These are phyloP conservation scores for Scleropages formosus DNA, from an alignment of 2,797 vertebrate genomes.

Conservation along the genomic window DNA sequence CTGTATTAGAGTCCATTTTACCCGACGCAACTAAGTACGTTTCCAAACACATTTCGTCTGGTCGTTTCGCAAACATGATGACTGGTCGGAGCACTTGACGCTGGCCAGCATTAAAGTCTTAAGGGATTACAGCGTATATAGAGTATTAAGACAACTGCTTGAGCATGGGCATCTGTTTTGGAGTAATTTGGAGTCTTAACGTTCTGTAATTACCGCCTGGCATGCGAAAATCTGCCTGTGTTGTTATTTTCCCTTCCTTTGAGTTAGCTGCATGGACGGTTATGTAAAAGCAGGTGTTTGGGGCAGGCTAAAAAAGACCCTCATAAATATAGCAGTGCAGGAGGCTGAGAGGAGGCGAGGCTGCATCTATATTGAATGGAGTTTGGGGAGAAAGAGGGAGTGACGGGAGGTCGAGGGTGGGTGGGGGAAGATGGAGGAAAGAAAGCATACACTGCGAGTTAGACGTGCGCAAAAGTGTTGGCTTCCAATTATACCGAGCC, in stretches of 20 bases:
- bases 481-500: slow-evolving; percentile 14
- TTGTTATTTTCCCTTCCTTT: background rate
- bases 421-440: background rate
- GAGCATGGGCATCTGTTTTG: slow-evolving; percentile 16
- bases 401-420: background rate
- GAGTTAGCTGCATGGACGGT: slow-evolving; percentile 9
- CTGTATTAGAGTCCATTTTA: background rate
- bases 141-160: background rate
- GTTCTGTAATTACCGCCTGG: slow-evolving; percentile 24
- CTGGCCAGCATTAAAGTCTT: background rate
- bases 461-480: background rate
- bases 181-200: slow-evolving; percentile 18
- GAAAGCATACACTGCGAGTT: background rate
- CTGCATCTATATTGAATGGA: slow-evolving; percentile 14
- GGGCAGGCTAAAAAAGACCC: slow-evolving; percentile 10
- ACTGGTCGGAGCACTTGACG: background rate
- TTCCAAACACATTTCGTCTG: background rate
- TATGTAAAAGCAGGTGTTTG: slow-evolving; percentile 26
- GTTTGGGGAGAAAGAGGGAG: background rate
- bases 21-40: too few relatives aligned
- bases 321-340: slow-evolving; percentile 10
- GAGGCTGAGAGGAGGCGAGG: background rate
- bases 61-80: slow-evolving; percentile 1
- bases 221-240: background rate
- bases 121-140: background rate